Evolutionary conservation across 2,797 vertebrate genomes (phyloP), one percentile per base, ranked within the genome.

Genomic region (Gobionotothen gibberifrons): DNA sequence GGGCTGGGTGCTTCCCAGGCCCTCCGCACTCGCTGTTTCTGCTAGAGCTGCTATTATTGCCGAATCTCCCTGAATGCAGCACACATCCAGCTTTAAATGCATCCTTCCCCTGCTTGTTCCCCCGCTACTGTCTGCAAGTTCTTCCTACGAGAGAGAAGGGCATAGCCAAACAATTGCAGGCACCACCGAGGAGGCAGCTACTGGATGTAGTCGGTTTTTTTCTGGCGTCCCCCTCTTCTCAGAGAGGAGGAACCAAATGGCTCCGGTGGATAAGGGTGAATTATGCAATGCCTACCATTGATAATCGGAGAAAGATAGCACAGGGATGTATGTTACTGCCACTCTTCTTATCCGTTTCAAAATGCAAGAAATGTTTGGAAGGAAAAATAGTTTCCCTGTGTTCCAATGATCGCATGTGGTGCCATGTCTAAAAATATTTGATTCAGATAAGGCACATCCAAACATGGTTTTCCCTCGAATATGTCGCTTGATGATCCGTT

Each of bases 31-130:
- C 79, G 79, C 89, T 71, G 90, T 79, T 82, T 87, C 89, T 84
- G 88, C 85, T 87, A 77, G 79, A 88, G 92, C 87, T 71, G 89
- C 92, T 79, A 63, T 87, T 76, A 83, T 79, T 88, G 88, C 89
- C 87, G 90, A 91, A 91, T 93, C 86, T 92, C 92, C 90, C 90
- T 92, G 92, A 93, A 92, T 91, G 93, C 93, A 93, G 90, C 93
- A 91, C 91, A 87, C 91, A 84, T 90, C 90, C 92, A 91, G 93
- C 92, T 81, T 82, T 74, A 92, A 88, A 90, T 77, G 90, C 94
- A 94, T 94, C 92, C 89, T 94, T 87, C 87, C 87, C 79, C 86
- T 58, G 86, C 85, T 78, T 65, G 85, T 60, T 82, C 85, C 80
- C 80, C 85, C 69, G 87, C 89, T 94, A 90, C 89, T 87, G 90